phyloP scores from a whole-genome alignment of 2,888 invertebrate genomes.

The Polietes domitor region DNA sequence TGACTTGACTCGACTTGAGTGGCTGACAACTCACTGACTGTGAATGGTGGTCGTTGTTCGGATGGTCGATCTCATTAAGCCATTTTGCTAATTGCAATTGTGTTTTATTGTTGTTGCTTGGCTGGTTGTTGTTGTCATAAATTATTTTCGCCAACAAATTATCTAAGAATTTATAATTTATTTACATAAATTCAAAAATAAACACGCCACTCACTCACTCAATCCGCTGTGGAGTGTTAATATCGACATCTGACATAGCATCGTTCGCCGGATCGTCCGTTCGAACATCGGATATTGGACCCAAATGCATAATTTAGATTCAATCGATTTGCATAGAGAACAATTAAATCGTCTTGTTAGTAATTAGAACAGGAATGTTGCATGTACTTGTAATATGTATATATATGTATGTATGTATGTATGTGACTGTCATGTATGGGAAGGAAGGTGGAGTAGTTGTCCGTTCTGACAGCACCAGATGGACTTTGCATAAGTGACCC shows the following conservation, averaged over 20 bases:
- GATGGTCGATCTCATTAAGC: constrained; percentile 46
- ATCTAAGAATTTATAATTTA: constrained; percentile 28
- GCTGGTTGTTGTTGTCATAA: background rate
- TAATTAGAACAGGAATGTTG: constrained; percentile 1
- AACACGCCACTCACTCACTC: background rate
- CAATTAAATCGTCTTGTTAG: background rate
- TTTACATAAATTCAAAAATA: background rate
- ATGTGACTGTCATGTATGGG: background rate
- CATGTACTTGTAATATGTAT: too few relatives aligned
- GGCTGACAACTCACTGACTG: background rate
- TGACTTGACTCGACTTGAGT: background rate
- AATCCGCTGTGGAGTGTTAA: background rate
- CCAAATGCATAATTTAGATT: background rate
- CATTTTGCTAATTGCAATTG: constrained; percentile 54
- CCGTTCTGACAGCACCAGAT: background rate
- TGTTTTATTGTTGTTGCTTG: constrained; percentile 26
- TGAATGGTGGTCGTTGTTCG: background rate
- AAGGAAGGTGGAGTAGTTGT: background rate
- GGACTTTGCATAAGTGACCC: background rate
- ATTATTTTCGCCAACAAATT: constrained; percentile 14
- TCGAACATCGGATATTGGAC: background rate
- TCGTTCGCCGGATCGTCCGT: background rate
- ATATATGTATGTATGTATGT: too few relatives aligned
- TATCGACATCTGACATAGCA: background rate
- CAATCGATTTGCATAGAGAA: background rate